Percentiles rank a stretch among this genome's conserved stretches.
phyloP scores from a whole-genome alignment of 2,797 vertebrate genomes.

The Enteromius mattozi region DNA sequence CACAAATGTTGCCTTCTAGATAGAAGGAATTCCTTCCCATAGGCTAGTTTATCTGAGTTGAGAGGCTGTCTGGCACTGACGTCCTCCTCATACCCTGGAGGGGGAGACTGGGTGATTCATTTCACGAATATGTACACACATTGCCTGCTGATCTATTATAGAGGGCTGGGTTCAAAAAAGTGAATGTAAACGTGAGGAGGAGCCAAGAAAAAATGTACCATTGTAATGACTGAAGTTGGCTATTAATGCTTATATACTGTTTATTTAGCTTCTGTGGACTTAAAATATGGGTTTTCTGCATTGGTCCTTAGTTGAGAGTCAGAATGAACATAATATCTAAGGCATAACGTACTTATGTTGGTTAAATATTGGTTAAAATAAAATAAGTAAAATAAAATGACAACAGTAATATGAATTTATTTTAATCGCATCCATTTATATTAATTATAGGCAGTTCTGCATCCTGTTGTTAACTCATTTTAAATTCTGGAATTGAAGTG shows the following conservation, averaged over 20 bases:
- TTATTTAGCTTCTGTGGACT: not conserved
- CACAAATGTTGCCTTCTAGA: constrained; percentile 10
- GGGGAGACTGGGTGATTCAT: constrained; percentile 50
- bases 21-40: constrained; percentile 48
- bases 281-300: not conserved
- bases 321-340: not conserved
- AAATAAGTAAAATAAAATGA: not conserved
- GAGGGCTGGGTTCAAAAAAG: constrained; percentile 25
- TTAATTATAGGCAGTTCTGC: not conserved
- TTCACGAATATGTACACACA: constrained; percentile 52
- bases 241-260: not conserved
- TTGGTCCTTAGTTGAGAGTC: not conserved
- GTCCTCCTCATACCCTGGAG: constrained; percentile 28
- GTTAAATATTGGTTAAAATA: not conserved
- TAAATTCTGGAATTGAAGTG: not conserved
- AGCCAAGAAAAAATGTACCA: not conserved
- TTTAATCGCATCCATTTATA: not conserved
- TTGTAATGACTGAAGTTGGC: not conserved
- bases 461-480: not conserved
- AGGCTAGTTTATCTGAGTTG: constrained; percentile 42
- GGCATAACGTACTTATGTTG: not conserved
- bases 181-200: constrained; percentile 31
- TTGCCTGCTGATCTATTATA: constrained; percentile 14
- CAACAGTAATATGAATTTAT: not conserved
- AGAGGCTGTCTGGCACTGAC: constrained; percentile 30